Evolutionary conservation across 37 sponge, comb jelly and placozoan genomes (phyloP), one percentile per base, ranked within the genome.

Genomic region (Crambe crambe): DNA sequence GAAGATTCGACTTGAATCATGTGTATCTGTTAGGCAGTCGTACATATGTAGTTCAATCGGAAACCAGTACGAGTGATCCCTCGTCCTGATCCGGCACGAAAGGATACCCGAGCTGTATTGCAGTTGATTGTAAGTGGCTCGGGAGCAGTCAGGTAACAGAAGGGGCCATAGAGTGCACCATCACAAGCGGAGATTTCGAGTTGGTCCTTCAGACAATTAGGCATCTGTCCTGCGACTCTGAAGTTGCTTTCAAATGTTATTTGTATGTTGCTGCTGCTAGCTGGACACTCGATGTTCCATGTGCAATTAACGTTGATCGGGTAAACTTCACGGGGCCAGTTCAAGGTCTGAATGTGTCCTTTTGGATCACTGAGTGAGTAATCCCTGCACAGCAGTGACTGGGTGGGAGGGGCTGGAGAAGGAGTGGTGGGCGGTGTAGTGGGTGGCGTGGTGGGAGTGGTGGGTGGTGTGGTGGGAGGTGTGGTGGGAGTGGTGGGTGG

Each of bases 291-390:
- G 29, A 74, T 74, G 74, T 35, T 15, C 57, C 57, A 74, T 3
- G 51, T 36, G 32, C 74, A 74, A 3, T 56, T 21, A 58, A 42
- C 8, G 30, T 74, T 56, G 56, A 56, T 3, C 29, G 78, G 68
- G 65, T 78, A 78, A 3, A 12, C 2, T 6, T 47, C 15, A 8
- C 42, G 2, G 21, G 78, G 78, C 66, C 68, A 78, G 78, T 6
- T 21, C 8, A 41, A 34, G 2, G 78, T 47, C 32, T 78, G 68
- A 37, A 78, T 34, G 34, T 32, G 42, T 1, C 78, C 78, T 15
- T 18, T 44, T 51, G 20, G 68, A 27, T 3, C 26, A 39, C 0
- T 51, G 20, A 58, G 59, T 58, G 12, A 36, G 41, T 22, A 3
- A 40, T 3, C 38, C 9, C 8, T 25, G 1, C 2, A 8, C 6